A percentile compares a stretch with the other conserved stretches of the same genome.
Conservation (phyloP, 2,113 vertebrate genomes). For the Tauraco erythrolophus region DNA sequence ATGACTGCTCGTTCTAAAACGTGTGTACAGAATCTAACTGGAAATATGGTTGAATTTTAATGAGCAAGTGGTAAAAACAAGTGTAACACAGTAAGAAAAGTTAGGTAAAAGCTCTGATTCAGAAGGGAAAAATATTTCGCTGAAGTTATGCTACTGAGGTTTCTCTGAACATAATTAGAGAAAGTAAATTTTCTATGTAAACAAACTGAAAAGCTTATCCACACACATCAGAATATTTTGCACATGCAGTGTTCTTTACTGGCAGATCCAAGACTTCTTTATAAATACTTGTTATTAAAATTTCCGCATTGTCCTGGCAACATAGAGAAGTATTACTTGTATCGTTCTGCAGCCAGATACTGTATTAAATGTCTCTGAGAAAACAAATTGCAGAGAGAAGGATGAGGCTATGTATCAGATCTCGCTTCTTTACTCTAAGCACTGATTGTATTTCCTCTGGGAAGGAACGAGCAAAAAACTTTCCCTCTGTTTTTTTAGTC, state of each 20-base stretch:
- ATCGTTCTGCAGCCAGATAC: not conserved
- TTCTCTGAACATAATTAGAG: not conserved
- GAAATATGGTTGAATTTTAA: not conserved
- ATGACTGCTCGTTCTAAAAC: not conserved
- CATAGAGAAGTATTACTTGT: not conserved
- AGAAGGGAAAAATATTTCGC: not conserved
- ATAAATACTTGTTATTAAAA: not conserved
- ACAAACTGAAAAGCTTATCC: not conserved
- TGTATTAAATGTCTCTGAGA: not conserved
- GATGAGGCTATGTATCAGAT: not conserved
- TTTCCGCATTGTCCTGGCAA: fast-evolving
- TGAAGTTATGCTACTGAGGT: not conserved
- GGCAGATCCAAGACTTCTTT: not conserved
- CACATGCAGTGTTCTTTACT: not conserved
- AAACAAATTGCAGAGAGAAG: not conserved
- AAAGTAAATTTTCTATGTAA: not conserved
- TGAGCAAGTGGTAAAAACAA: not conserved
- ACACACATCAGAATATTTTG: not conserved
- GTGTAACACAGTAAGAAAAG: not conserved
- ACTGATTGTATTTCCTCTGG: not conserved
- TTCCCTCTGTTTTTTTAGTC: not conserved
- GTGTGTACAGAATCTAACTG: not conserved
- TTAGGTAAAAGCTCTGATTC: not conserved
- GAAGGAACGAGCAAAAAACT: not conserved
- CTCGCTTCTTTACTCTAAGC: not conserved